Percentiles rank a stretch among this genome's conserved stretches.
phyloP scores from a whole-genome alignment of 2,113 vertebrate species.

The Bufo gargarizans region DNA sequence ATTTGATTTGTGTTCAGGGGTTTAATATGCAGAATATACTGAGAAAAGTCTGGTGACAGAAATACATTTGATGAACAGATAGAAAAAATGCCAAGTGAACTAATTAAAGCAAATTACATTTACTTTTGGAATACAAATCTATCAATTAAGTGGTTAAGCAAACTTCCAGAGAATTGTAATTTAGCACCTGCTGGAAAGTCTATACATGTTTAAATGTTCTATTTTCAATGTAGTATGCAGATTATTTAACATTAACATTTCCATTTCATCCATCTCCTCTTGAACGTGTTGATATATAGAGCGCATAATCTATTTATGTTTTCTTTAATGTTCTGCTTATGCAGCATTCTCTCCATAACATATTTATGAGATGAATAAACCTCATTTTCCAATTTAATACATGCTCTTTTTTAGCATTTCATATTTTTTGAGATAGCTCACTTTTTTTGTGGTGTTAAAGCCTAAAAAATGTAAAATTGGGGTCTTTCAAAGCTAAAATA shows the following conservation, averaged over 20 bases:
- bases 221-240: slow-evolving; percentile 7
- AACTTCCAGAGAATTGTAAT: slow-evolving; percentile 45
- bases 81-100: slow-evolving; percentile 16
- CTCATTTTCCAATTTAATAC: neutral
- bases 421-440: too few relatives aligned
- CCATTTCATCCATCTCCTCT: neutral
- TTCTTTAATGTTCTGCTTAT: slow-evolving; percentile 5
- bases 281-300: slow-evolving; percentile 9
- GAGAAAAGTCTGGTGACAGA: neutral
- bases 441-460: too few relatives aligned
- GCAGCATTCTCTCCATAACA: slow-evolving; percentile 4
- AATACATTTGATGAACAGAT: slow-evolving; percentile 9
- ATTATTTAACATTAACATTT: slow-evolving; percentile 29
- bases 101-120: slow-evolving; percentile 33
- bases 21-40: neutral
- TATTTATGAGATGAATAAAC: slow-evolving; percentile 43
- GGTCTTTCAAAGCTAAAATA: too few relatives aligned
- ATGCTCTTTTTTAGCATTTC: neutral
- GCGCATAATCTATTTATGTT: slow-evolving; percentile 41
- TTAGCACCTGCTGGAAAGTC: slow-evolving; percentile 46
- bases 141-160: slow-evolving; percentile 32
- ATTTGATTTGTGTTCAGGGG: neutral
- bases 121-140: slow-evolving; percentile 42
- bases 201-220: slow-evolving; percentile 9
- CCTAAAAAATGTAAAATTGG: too few relatives aligned